These are phyloP conservation scores for Melanotus villosus DNA, from an alignment of 2,888 invertebrate genomes.

Conservation along the genomic window DNA sequence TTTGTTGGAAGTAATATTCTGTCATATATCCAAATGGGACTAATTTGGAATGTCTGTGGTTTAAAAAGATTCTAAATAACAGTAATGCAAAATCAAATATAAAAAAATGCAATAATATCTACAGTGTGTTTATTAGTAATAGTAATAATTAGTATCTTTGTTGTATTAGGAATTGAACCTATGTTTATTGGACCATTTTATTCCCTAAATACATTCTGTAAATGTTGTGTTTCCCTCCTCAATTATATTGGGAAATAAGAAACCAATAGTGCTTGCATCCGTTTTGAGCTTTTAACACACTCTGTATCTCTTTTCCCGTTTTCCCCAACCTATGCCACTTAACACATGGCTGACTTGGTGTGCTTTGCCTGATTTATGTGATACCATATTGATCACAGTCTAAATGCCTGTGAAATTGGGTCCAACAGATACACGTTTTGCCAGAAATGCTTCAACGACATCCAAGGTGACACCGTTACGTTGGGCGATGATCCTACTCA, in stretches of 20 bases:
- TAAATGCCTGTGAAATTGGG: slow-evolving; percentile 86
- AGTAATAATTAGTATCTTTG: too few relatives aligned
- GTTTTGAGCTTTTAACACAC: slow-evolving; percentile 52
- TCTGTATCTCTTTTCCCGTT: slow-evolving; percentile 52
- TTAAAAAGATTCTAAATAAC: too few relatives aligned
- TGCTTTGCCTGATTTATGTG: slow-evolving; percentile 56
- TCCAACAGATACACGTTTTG: slow-evolving; percentile 99
- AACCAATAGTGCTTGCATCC: slow-evolving; percentile 25
- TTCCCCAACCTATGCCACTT: slow-evolving; percentile 51
- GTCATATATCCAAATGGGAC: too few relatives aligned
- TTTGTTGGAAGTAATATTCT: too few relatives aligned
- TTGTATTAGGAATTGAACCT: too few relatives aligned
- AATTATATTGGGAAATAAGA: background rate
- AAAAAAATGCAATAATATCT: too few relatives aligned
- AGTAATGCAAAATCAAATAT: too few relatives aligned
- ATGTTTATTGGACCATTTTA: too few relatives aligned
- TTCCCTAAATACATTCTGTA: too few relatives aligned
- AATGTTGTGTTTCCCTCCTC: too few relatives aligned
- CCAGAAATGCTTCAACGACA: slow-evolving; percentile 99
- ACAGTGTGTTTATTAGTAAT: too few relatives aligned
- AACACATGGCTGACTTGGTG: slow-evolving; percentile 56
- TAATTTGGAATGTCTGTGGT: too few relatives aligned
- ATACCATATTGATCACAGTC: slow-evolving; percentile 71
- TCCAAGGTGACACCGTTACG: slow-evolving; percentile 97
- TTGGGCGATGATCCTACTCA: slow-evolving; percentile 97